Conservation (phyloP, 2,888 invertebrate species). For the Andrena bicolor region DNA sequence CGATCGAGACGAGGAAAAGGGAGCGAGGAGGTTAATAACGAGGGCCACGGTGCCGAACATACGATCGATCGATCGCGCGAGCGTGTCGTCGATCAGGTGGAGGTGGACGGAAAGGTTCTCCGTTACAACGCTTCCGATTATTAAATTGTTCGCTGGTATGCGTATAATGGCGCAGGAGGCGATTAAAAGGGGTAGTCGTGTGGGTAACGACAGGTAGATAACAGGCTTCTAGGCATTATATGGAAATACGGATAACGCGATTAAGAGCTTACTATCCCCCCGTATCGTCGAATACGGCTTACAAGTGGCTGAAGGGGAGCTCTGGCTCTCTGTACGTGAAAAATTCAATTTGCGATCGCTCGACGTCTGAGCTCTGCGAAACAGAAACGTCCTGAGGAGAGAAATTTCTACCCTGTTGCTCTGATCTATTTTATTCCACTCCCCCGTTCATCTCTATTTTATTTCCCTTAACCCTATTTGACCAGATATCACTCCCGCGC, state of each 20-base stretch:
- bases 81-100: conserved; percentile 22
- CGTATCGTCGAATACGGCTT: conserved; percentile 61
- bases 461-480: neutral
- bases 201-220: conserved; percentile 68
- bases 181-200: conserved; percentile 62
- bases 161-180: conserved; percentile 22
- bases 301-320: conserved; percentile 30
- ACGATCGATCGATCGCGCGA: conserved; percentile 12
- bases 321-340: conserved; percentile 27
- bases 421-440: neutral
- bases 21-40: conserved; percentile 6
- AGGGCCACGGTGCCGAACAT: neutral
- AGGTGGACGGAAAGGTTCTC: conserved; percentile 26
- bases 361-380: neutral
- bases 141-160: conserved; percentile 45
- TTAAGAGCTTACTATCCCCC: conserved; percentile 71
- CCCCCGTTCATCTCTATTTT: neutral
- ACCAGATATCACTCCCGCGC: too few relatives aligned
- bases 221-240: conserved; percentile 72
- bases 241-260: conserved; percentile 77
- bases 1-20: neutral
- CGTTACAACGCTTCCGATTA: conserved; percentile 46
- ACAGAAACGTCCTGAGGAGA: neutral
- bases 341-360: conserved; percentile 46
- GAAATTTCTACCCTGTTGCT: neutral